Percentiles rank a stretch among this genome's conserved stretches.
These are phyloP conservation scores for Proteles cristata DNA, from an alignment of 2,113 vertebrate genomes.

Conservation along the genomic window DNA sequence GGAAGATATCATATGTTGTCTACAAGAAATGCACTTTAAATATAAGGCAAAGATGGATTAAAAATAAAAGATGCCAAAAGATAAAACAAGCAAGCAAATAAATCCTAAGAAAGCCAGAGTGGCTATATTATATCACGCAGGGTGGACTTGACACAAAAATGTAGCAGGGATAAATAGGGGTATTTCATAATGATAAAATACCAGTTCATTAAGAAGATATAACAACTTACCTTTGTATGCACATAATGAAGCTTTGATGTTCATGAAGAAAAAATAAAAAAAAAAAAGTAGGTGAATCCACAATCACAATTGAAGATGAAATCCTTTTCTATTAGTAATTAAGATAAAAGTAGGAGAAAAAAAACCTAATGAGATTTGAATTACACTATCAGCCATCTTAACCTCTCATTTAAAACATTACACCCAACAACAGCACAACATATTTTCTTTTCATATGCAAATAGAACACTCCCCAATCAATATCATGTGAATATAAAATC, in stretches of 20 bases:
- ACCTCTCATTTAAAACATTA: background rate
- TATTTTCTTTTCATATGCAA: background rate
- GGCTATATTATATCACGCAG: background rate
- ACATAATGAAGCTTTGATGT: background rate
- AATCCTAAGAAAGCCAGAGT: background rate
- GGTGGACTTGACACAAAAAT: background rate
- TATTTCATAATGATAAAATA: background rate
- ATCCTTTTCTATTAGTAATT: background rate
- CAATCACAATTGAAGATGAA: background rate
- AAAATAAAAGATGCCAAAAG: background rate
- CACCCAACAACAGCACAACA: background rate
- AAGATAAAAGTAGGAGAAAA: background rate
- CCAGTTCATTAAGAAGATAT: background rate
- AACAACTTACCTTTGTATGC: background rate
- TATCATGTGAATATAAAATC: background rate
- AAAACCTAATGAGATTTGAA: background rate
- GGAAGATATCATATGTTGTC: background rate
- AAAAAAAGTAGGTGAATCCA: background rate
- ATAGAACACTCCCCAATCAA: background rate
- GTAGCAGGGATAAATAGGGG: background rate
- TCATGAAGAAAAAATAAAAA: background rate
- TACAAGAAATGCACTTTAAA: background rate
- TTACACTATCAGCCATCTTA: too few relatives aligned
- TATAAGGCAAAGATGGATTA: background rate
- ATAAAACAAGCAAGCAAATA: background rate